Evolutionary conservation across 2,113 vertebrate species (phyloP).

Genomic region (Charadrius vociferus): DNA sequence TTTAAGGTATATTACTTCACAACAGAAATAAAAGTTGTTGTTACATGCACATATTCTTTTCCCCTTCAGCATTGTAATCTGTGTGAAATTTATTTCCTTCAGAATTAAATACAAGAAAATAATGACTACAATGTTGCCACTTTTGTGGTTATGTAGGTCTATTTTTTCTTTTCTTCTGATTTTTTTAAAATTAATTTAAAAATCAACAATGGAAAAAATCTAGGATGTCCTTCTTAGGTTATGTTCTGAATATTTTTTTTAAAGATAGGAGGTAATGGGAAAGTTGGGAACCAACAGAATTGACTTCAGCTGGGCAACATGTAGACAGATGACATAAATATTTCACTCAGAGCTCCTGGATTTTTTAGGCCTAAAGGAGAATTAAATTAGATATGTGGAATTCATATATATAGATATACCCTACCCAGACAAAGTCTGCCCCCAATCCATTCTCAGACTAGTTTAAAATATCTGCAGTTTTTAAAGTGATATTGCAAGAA

Average conservation of each 20-base stretch:
- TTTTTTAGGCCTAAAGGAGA: not conserved
- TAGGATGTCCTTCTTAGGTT: not conserved
- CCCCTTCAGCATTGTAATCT: not conserved
- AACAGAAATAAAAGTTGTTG: conserved; percentile 33
- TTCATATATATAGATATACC: not conserved
- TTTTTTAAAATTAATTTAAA: not conserved
- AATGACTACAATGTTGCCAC: not conserved
- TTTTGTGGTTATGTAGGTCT: not conserved
- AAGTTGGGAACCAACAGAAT: not conserved
- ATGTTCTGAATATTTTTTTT: not conserved
- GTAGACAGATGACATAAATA: not conserved
- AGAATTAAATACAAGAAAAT: conserved; percentile 37
- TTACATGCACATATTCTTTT: conserved; percentile 9
- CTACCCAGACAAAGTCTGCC: not conserved
- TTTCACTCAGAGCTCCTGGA: not conserved
- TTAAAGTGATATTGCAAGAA: not conserved
- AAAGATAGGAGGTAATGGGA: not conserved
- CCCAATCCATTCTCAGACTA: not conserved
- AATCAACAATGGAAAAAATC: not conserved
- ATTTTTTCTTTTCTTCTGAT: not conserved
- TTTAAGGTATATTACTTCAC: conserved; percentile 56
- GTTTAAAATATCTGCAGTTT: not conserved
- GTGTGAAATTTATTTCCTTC: conserved; percentile 20
- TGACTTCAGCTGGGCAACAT: not conserved
- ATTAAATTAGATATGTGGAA: not conserved